Evolutionary conservation across 1,140 invertebrate genomes (phyloP).

Genomic region (Rhynchophorus ferrugineus): DNA sequence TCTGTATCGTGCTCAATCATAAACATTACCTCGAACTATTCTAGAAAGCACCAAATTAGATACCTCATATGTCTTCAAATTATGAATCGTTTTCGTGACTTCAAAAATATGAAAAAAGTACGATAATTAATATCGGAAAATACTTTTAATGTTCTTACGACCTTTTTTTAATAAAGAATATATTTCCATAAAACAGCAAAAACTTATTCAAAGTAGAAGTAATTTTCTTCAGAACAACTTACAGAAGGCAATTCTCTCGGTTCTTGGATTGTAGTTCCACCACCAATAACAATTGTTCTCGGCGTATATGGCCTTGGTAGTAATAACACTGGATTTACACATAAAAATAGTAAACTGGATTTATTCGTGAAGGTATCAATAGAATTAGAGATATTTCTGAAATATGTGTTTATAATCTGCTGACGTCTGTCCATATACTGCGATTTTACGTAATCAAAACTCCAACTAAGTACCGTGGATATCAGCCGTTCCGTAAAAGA

Average conservation of each 20-base stretch:
- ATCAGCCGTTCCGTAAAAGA: slow-evolving; percentile 11
- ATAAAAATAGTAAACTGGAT: slow-evolving; percentile 45
- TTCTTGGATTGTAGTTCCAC: slow-evolving; percentile 33
- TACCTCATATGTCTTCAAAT: no score
- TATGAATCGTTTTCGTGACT: no score
- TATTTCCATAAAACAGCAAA: no score
- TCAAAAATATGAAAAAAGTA: no score
- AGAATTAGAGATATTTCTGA: slow-evolving; percentile 38
- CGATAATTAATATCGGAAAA: no score
- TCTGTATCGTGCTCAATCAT: no score
- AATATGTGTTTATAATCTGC: slow-evolving; percentile 34
- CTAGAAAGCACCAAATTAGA: no score
- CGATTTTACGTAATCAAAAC: neutral
- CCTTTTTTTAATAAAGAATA: no score
- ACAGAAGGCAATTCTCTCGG: slow-evolving; percentile 34
- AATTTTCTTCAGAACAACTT: no score
- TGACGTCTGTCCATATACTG: slow-evolving; percentile 25
- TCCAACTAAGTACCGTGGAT: neutral
- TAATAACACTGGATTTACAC: slow-evolving; percentile 41
- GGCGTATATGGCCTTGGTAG: slow-evolving; percentile 31
- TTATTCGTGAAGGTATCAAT: slow-evolving; percentile 42
- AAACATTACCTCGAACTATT: no score
- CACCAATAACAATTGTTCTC: neutral
- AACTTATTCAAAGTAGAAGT: no score
- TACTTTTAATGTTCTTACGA: no score